Evolutionary conservation across 2,888 invertebrate species (phyloP), one percentile per base, ranked within the genome.

Genomic region (Megalurothrips usitatus): DNA sequence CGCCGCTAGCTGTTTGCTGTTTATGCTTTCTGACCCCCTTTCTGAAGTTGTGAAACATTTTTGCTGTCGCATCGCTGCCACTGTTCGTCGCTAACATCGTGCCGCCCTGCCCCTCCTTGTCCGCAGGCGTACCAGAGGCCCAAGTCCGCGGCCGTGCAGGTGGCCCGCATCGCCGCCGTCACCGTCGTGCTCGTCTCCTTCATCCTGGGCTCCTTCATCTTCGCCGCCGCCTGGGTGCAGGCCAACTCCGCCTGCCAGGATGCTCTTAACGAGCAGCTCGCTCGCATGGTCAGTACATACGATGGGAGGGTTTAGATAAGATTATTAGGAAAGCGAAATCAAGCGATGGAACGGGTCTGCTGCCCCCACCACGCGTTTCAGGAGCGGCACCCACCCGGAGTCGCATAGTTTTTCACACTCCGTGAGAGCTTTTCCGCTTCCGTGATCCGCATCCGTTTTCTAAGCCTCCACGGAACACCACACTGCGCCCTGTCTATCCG

Each of bases 211-310:
- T 90, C 93, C 82, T 95, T 95, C 87, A 92, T 96, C 85, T 89
- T 96, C 86, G 94, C 95, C 80, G 92, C 94, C 34, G 93, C 95
- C 85, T 96, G 94, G 90, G 91, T 96, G 81, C 92, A 94, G 83
- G 94, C 95, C 68, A 92, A 93, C 83, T 92, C 93, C 81, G 93
- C 94, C 80, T 75, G 68, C 26, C 68, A 75, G 68, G 68, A 75
- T 26, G 68, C 68, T 10, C 26, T 26, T 10, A 75, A 75, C 68
- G 68, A 75, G 26, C 68, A 26, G 68, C 26, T 26, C 23, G 68
- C 26, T 4, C 68, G 68, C 68, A 75, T 75, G 68, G 68, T 75
- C 23, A 75, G 68, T 68, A 19, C 63, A n/a, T 43, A 6, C n/a
- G n/a, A n/a, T n/a, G n/a, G n/a, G n/a, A n/a, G n/a, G n/a, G n/a